Base-by-base conservation (phyloP, 1,140 invertebrate species). In the Helicoverpa zea region DNA sequence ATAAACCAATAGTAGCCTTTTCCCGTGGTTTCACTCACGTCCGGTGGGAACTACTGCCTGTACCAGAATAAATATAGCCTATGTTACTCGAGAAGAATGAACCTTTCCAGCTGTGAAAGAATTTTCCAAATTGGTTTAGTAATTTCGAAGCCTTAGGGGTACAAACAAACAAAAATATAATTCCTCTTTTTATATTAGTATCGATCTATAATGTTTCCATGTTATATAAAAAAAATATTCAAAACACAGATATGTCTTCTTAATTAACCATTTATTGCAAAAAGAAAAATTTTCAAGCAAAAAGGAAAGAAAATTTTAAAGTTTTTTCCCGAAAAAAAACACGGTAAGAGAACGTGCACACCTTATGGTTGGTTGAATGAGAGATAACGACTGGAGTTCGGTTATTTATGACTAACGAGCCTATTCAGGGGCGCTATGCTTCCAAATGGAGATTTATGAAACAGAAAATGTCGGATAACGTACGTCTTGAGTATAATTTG, bases 371-470 rank as follows among this genome's bases (percentile, higher is more conserved):
- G 84, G 75, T 68, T 90, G 90, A 92, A 91, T 91, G 87, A 91
- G 86, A 89, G 83, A 88, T 92, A 92, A 92, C 91, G 91, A 91
- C 87, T 86, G 82, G 88, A 91, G 87, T 92, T 91, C 87, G 87
- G 89, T 90, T 92, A 92, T 91, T 92, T 92, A 91, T 89, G 89
- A 91, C 86, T 91, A 92, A 92, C 90, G 90, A 92, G 88, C 90
- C 90, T 89, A 92, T 92, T 92, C 91, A 92, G 84, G 68, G 77
- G 84, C 81, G 85, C 85, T 81, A 81, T 83, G 86, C 63, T 83
- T 81, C 87, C 86, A 89, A 92, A 92, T 91, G 87, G 90, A 92
- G 89, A 92, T 92, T 92, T 91, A 92, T 92, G 89, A 90, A 90
- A 89, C 84, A 89, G 87, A 91, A 91, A 91, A 90, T 89, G 87